Base-by-base conservation (phyloP, 2,797 vertebrate genomes). In the Hoplostethus mediterraneus region DNA sequence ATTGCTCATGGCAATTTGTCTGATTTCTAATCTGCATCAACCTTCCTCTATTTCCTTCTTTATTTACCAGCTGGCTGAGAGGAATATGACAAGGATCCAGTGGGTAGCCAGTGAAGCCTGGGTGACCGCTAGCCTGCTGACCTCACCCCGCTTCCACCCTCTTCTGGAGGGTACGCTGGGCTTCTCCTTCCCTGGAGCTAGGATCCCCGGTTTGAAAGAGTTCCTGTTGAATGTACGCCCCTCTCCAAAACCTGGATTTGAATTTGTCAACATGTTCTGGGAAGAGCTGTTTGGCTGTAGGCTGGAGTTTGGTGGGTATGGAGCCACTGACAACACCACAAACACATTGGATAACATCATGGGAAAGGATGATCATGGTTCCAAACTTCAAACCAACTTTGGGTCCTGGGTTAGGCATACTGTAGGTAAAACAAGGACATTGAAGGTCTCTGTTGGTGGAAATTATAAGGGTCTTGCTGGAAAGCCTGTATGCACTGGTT, bases 91-190 rank as follows among this genome's bases (percentile, higher is more conserved):
- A 14, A 91, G 90, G 31, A 92, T 94, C 54, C 94, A 95, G 68
- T 95, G 94, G 95, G 87, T 96, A 33, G 95, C 91, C 5, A 96
- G 94, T 78, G 94, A 95, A 81, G 86, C 94, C 9, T 95, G 95
- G 94, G 84, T 94, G 53, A 93, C 94, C 0, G 92, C 94, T 17
- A 65, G 70, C 79, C 36, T 92, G 8, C 69, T 91, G 52, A 82
- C 90, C 3, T 92, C 91, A 57, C 65, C 84, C 9, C 57, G 47
- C 9, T 92, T 90, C 55, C 85, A 87, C 4, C 12, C 16, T 64
- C 81, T 83, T 77, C 80, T 90, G 64, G 87, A 77, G 89, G 95
- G 90, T 53, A 93, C 94, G 0, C 56, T 95, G 33, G 94, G 94
- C 6, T 93, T 95, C 77, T 83, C 94, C 36, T 94, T 95, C 54